Conservation (phyloP, 2,797 vertebrate species). For the Rhinichthys osculus region DNA sequence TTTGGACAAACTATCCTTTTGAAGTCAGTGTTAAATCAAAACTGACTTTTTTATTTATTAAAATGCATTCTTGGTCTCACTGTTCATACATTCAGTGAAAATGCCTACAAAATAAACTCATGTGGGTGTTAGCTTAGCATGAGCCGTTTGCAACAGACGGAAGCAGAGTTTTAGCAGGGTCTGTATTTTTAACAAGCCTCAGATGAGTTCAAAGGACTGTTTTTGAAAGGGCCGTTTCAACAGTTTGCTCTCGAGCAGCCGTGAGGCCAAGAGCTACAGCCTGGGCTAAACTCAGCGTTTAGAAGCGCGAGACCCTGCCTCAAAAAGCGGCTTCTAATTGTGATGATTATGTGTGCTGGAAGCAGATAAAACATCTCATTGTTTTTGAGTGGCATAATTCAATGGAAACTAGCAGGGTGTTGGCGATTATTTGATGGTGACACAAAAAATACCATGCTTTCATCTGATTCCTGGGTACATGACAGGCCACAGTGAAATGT, state of each 20-base stretch:
- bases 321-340: slow-evolving; percentile 65
- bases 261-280: slow-evolving; percentile 46
- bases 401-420: slow-evolving; percentile 51
- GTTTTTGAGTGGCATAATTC: slow-evolving; percentile 57
- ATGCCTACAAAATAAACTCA: neutral
- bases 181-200: slow-evolving; percentile 59
- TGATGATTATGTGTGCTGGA: slow-evolving; percentile 64
- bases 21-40: neutral
- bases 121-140: slow-evolving; percentile 32
- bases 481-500: slow-evolving; percentile 33
- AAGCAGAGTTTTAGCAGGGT: slow-evolving; percentile 55
- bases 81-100: slow-evolving; percentile 39
- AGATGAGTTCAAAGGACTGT: slow-evolving; percentile 64
- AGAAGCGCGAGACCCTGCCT: slow-evolving; percentile 61
- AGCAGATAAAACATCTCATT: slow-evolving; percentile 61
- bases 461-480: slow-evolving; percentile 51
- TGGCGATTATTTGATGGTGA: slow-evolving; percentile 59
- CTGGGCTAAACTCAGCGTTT: slow-evolving; percentile 56
- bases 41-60: neutral
- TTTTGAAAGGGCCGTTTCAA: slow-evolving; percentile 50
- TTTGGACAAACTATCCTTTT: neutral
- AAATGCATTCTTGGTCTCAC: slow-evolving; percentile 46
- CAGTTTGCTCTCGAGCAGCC: slow-evolving; percentile 57
- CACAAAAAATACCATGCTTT: slow-evolving; percentile 50
- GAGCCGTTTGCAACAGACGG: slow-evolving; percentile 50